Evolutionary conservation across 2,797 vertebrate species (phyloP).

Genomic region (Danio jaintianensis): DNA sequence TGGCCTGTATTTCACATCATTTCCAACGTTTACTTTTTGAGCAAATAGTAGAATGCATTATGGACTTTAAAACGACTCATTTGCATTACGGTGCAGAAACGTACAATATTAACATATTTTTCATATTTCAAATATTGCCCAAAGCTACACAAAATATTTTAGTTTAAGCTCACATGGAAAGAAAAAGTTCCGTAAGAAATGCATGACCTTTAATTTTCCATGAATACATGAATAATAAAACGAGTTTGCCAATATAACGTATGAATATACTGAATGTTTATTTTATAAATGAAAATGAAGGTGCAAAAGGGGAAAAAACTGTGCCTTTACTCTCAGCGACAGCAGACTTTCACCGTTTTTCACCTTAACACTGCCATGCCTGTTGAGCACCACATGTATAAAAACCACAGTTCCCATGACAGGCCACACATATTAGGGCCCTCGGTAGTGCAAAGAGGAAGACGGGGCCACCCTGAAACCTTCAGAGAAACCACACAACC

Average conservation of each 20-base stretch:
- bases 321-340: background rate
- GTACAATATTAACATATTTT: background rate
- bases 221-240: slow-evolving; percentile 32
- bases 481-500: slow-evolving; percentile 54
- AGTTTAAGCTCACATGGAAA: background rate
- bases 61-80: background rate
- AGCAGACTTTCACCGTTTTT: background rate
- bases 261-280: background rate
- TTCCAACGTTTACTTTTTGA: background rate
- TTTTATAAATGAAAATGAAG: background rate
- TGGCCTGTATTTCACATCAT: background rate
- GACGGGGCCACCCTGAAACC: slow-evolving; percentile 54
- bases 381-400: slow-evolving; percentile 41
- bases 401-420: slow-evolving; percentile 41
- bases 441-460: slow-evolving; percentile 18
- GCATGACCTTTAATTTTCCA: slow-evolving; percentile 21
- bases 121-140: background rate
- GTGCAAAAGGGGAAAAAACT: background rate
- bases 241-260: background rate
- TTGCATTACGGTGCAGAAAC: background rate
- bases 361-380: background rate
- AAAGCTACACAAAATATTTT: slow-evolving; percentile 6
- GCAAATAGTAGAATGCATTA: background rate
- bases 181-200: background rate
- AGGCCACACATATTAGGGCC: slow-evolving; percentile 40